Evolutionary conservation across 2,113 vertebrate species (phyloP).

Genomic region (Corydoras maculifer): DNA sequence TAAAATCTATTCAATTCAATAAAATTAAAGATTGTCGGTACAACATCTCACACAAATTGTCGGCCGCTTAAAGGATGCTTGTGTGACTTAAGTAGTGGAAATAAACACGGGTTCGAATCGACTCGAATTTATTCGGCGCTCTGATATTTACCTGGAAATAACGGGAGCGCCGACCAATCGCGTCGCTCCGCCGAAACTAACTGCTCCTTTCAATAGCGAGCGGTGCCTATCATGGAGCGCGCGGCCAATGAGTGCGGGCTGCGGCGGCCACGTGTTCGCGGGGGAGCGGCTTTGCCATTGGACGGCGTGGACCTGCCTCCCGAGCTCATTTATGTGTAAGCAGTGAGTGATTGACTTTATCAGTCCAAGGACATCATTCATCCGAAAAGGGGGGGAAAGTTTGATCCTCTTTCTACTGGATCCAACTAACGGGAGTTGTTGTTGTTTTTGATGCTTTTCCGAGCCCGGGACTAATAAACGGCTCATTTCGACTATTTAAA

Average conservation of each 20-base stretch:
- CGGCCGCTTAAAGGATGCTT: conserved; percentile 10
- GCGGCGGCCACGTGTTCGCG: conserved; percentile 69
- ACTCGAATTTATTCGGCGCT: conserved; percentile 46
- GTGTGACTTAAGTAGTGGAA: conserved; percentile 35
- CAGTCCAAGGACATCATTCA: conserved; percentile 93
- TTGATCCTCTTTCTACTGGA: conserved; percentile 77
- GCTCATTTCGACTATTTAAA: conserved; percentile 51
- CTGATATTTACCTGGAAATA: conserved; percentile 71
- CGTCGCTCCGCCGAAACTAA: conserved; percentile 60
- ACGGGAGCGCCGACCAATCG: conserved; percentile 74
- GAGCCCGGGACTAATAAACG: conserved; percentile 57
- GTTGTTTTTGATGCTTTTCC: conserved; percentile 5
- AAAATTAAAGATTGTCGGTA: too few relatives aligned
- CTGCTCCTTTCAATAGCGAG: conserved; percentile 77
- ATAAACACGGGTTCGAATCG: conserved; percentile 43
- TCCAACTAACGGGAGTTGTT: conserved; percentile 63
- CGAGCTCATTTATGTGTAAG: conserved; percentile 85
- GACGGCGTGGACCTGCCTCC: conserved; percentile 74
- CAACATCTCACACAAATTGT: too few relatives aligned
- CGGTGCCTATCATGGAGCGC: conserved; percentile 68
- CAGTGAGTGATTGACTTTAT: conserved; percentile 94
- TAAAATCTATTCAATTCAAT: too few relatives aligned
- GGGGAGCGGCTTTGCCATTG: conserved; percentile 71
- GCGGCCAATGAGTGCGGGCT: too few relatives aligned
- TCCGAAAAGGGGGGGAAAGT: conserved; percentile 77